These are phyloP conservation scores for Sorex araneus DNA, from an alignment of 2,113 vertebrate genomes.

Conservation along the genomic window DNA sequence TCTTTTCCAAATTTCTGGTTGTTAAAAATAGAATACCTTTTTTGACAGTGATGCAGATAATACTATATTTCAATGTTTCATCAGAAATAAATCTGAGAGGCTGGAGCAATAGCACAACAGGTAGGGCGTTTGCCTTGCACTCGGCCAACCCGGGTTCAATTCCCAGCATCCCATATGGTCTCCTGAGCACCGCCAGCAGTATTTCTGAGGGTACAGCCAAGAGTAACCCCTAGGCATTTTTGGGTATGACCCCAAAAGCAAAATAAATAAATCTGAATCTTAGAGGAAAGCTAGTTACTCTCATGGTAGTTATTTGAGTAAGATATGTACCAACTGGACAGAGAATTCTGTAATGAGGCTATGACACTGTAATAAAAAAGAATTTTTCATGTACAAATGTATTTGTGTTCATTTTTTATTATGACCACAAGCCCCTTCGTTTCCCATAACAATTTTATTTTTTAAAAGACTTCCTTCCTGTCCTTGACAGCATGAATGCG, in stretches of 20 bases:
- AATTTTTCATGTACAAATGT: too few species aligned
- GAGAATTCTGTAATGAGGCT: not conserved
- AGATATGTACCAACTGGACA: not conserved
- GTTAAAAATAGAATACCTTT: not conserved
- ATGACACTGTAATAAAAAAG: not conserved
- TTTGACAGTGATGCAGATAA: not conserved
- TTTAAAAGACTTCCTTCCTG: not conserved
- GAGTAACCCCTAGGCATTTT: too few species aligned
- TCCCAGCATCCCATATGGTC: too few species aligned
- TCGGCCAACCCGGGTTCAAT: too few species aligned
- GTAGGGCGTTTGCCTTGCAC: too few species aligned
- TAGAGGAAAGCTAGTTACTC: conserved; percentile 58
- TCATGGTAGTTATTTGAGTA: conserved; percentile 27
- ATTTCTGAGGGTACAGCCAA: too few species aligned
- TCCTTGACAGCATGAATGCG: not conserved
- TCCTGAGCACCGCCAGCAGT: too few species aligned
- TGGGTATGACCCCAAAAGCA: too few species aligned
- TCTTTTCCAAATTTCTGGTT: not conserved
- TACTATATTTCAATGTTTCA: conserved; percentile 10
- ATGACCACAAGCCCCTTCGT: not conserved
- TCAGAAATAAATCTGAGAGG: not conserved
- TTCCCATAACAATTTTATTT: not conserved
- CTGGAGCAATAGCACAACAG: too few species aligned
- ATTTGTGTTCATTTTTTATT: not conserved
- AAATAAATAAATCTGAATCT: conserved; percentile 3